phyloP scores from a whole-genome alignment of 2,888 invertebrate genomes.

The Noctua pronuba region DNA sequence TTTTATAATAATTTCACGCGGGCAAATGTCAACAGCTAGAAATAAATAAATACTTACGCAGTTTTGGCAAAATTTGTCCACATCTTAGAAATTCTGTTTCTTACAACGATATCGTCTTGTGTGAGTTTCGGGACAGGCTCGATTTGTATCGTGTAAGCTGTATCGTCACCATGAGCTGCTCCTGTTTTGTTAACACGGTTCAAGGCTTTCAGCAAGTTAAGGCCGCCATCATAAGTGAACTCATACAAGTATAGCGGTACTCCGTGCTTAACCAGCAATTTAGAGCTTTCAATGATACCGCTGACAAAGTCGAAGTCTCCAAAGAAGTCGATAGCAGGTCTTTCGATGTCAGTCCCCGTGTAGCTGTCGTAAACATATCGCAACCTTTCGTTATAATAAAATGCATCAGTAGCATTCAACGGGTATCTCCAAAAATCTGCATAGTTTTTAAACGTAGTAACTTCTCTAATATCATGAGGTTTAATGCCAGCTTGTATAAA shows the following conservation, averaged over 20 bases:
- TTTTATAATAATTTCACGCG: no score
- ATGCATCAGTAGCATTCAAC: conserved; percentile 53
- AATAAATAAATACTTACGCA: conserved; percentile 67
- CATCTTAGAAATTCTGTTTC: conserved; percentile 72
- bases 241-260: conserved; percentile 73
- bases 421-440: conserved; percentile 62
- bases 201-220: conserved; percentile 68
- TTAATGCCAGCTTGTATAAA: conserved; percentile 72
- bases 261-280: conserved; percentile 48
- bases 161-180: conserved; percentile 76
- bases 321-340: conserved; percentile 74
- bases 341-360: conserved; percentile 62
- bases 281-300: conserved; percentile 65
- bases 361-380: conserved; percentile 46
- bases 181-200: conserved; percentile 62
- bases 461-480: conserved; percentile 63
- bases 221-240: conserved; percentile 76
- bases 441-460: conserved; percentile 69
- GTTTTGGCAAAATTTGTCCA: conserved; percentile 81
- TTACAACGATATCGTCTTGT: conserved; percentile 62
- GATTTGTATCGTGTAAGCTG: conserved; percentile 57
- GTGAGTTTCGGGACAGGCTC: conserved; percentile 35
- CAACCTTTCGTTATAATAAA: conserved; percentile 64
- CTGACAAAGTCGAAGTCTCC: conserved; percentile 75
- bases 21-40: no score